phyloP scores from a whole-genome alignment of 2,888 invertebrate genomes.

The Rhagophthalmus giganteus region DNA sequence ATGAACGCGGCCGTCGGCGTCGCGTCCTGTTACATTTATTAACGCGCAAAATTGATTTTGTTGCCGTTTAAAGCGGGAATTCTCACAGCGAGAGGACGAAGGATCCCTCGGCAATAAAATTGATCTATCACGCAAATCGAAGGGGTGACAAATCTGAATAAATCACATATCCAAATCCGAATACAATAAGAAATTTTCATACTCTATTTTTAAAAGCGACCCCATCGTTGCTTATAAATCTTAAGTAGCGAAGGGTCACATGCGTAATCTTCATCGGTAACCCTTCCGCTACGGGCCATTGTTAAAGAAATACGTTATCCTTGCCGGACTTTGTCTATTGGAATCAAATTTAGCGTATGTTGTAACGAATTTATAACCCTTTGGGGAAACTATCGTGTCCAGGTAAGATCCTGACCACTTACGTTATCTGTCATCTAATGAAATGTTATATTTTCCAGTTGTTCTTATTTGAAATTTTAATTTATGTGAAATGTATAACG shows the following conservation, averaged over 20 bases:
- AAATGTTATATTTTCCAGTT: constrained; percentile 33
- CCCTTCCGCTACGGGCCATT: constrained; percentile 40
- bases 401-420: constrained; percentile 38
- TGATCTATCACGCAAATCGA: constrained; percentile 34
- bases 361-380: constrained; percentile 41
- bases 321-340: constrained; percentile 44
- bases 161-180: constrained; percentile 41
- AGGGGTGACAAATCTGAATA: constrained; percentile 38
- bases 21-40: too few relatives aligned
- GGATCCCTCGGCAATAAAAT: constrained; percentile 31
- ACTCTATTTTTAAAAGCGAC: constrained; percentile 37
- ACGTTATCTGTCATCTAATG: constrained; percentile 40
- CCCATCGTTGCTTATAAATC: constrained; percentile 45
- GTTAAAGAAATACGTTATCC: constrained; percentile 45
- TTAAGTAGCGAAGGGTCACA: constrained; percentile 42
- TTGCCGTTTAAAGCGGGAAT: constrained; percentile 17
- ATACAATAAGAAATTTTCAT: constrained; percentile 40
- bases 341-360: constrained; percentile 45
- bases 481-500: constrained; percentile 11
- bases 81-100: constrained; percentile 22
- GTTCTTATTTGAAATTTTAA: constrained; percentile 28
- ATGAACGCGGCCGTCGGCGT: too few relatives aligned
- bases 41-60: constrained; percentile 17
- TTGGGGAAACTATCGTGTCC: constrained; percentile 28
- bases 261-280: constrained; percentile 41